Evolutionary conservation across 2,888 invertebrate genomes (phyloP).

Genomic region (Caenorhabditis wallacei): DNA sequence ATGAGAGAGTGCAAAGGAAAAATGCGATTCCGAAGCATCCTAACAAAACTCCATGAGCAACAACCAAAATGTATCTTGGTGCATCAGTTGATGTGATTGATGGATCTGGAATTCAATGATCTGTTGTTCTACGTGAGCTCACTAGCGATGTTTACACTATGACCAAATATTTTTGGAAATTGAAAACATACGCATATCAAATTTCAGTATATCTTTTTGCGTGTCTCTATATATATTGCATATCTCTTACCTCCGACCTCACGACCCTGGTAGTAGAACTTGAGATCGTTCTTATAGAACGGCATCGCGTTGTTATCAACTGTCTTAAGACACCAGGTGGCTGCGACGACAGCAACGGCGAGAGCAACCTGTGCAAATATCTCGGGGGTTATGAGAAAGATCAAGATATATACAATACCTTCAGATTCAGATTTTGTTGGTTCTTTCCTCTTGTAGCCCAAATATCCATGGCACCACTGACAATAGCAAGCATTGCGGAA

Average conservation of each 20-base stretch:
- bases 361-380: conserved; percentile 76
- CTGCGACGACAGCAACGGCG: conserved; percentile 81
- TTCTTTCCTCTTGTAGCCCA: conserved; percentile 74
- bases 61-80: conserved; percentile 79
- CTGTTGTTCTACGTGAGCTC: background rate
- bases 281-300: conserved; percentile 81
- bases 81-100: conserved; percentile 70
- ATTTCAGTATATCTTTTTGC: conserved; percentile 38
- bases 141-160: background rate
- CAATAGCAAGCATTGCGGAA: conserved; percentile 78
- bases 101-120: conserved; percentile 40
- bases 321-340: conserved; percentile 81
- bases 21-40: conserved; percentile 78
- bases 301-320: conserved; percentile 82
- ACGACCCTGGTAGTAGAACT: conserved; percentile 74
- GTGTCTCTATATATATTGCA: conserved; percentile 7
- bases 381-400: conserved; percentile 5
- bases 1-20: conserved; percentile 75
- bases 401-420: conserved; percentile 70
- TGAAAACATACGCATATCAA: conserved; percentile 43
- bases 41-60: conserved; percentile 80
- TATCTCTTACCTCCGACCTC: conserved; percentile 61
- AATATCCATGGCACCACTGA: conserved; percentile 79
- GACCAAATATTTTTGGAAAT: conserved; percentile 45
- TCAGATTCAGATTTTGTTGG: conserved; percentile 80